Base-by-base conservation (phyloP, 2,113 vertebrate species). In the Istiophorus platypterus region DNA sequence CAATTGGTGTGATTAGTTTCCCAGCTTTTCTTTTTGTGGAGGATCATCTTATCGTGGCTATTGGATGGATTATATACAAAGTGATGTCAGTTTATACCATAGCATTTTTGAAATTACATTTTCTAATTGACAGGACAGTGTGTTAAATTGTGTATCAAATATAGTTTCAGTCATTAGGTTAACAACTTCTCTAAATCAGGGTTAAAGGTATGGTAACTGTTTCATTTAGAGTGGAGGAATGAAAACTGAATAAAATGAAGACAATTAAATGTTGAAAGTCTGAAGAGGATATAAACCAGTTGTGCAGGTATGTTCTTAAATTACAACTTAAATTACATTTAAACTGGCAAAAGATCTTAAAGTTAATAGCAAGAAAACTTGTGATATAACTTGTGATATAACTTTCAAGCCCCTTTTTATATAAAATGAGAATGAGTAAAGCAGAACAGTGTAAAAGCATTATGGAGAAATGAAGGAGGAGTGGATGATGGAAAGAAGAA, bases 371-470 rank as follows among this genome's bases (percentile, higher is more conserved):
- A 81, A 66, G 72, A 76, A 86, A 52, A 86, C 89, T 81, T 74
- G 89, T 80, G 85, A 89, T 67, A 62, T 82, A 52, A 86, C 89
- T 81, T 74, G 89, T 80, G 85, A 89, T 67, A 62, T 82, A 86
- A 84, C 90, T 90, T 83, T 85, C 76, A 73, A 84, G 81, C 51
- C 78, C 84, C 72, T 88, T 88, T 89, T 82, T 58, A 71, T 74
- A 81, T 81, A 72, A 83, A 81, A 80, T n/a, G 71, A 88, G 64
- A 71, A 73, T 59, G 90, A 88, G 74, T 73, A 77, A 81, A 79
- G 65, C 78, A 42, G 67, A 84, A 86, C 47, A 52, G 58, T 71
- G 64, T 91, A 88, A 78, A 85, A 86, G 74, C 81, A 79, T 56
- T 75, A 68, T 71, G 58, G 69, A 80, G 62, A 87, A 74, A 84